A percentile compares a stretch with the other conserved stretches of the same genome.
Conservation (phyloP, 2,888 invertebrate species). For the Ophonus ardosiacus region DNA sequence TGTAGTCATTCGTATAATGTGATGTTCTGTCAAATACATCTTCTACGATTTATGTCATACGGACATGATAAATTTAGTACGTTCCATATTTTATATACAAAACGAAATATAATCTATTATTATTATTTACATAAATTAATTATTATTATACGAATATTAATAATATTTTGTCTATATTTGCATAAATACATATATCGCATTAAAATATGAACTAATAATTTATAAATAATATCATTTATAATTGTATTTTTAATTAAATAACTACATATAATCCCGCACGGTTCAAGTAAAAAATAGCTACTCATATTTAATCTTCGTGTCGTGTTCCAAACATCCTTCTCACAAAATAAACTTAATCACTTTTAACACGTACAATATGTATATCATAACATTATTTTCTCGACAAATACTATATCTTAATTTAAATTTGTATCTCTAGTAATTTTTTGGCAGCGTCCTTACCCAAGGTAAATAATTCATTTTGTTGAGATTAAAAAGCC, state of each 20-base stretch:
- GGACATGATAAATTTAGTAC: too few species aligned
- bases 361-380: too few species aligned
- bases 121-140: not conserved
- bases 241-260: not conserved
- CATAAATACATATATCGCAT: not conserved
- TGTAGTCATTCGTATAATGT: not conserved
- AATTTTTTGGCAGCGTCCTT: too few species aligned
- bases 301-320: too few species aligned
- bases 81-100: not conserved
- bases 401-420: too few species aligned
- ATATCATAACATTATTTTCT: too few species aligned
- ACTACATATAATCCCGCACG: not conserved
- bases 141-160: not conserved
- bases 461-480: too few species aligned
- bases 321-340: too few species aligned
- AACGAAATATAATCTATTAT: not conserved
- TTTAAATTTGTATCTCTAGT: too few species aligned
- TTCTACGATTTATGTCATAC: not conserved
- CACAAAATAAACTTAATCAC: too few species aligned
- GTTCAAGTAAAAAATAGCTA: not conserved
- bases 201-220: not conserved
- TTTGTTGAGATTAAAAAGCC: too few species aligned
- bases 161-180: not conserved
- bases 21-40: not conserved
- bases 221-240: not conserved